A percentile compares a stretch with the other conserved stretches of the same genome.
These are phyloP conservation scores for Telmatherina bonti DNA, from an alignment of 2,797 vertebrate genomes.

Conservation along the genomic window DNA sequence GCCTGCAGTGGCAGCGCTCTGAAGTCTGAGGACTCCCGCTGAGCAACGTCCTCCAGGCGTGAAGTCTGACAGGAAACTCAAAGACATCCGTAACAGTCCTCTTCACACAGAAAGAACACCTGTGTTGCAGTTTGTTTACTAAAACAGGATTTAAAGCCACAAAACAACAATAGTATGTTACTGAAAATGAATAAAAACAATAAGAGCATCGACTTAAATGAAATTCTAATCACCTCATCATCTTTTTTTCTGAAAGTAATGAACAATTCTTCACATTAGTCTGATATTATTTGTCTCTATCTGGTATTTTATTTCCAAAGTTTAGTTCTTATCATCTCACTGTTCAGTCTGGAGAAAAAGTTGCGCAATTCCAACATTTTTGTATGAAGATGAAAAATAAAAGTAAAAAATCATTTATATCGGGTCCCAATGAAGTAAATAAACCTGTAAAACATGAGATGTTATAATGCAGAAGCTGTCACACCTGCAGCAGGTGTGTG, in stretches of 20 bases:
- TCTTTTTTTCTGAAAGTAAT: not conserved
- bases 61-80: slow-evolving; percentile 30
- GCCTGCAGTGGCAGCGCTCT: slow-evolving; percentile 6
- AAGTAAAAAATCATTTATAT: too few relatives aligned
- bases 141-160: not conserved
- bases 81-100: slow-evolving; percentile 13
- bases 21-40: slow-evolving; percentile 41
- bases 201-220: not conserved
- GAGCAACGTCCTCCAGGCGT: slow-evolving; percentile 48
- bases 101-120: slow-evolving; percentile 24
- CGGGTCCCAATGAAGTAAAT: too few relatives aligned
- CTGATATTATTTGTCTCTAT: not conserved
- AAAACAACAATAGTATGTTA: slow-evolving; percentile 8
- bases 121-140: too few relatives aligned
- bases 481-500: too few relatives aligned
- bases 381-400: too few relatives aligned
- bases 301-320: not conserved
- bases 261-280: not conserved
- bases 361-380: too few relatives aligned
- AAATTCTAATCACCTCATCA: not conserved
- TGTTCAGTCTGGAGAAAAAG: too few relatives aligned
- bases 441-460: too few relatives aligned
- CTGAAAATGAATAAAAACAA: not conserved
- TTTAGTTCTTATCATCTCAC: not conserved
- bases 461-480: too few relatives aligned